Evolutionary conservation across 2,888 invertebrate species (phyloP).

Genomic region (Eupithecia vulgata): DNA sequence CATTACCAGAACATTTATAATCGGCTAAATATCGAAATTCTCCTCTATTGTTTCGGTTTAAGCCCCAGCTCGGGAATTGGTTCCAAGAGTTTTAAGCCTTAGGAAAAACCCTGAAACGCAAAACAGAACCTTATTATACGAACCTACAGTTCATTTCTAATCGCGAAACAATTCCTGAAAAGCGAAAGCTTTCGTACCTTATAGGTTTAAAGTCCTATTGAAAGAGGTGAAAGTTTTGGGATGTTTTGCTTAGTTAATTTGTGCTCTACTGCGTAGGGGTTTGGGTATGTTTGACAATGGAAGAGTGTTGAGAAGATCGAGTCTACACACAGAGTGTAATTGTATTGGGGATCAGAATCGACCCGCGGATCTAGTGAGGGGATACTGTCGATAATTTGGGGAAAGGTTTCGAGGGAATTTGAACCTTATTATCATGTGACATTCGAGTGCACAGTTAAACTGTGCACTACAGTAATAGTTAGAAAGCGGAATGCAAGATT

Average conservation of each 20-base stretch:
- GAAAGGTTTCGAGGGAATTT: slow-evolving; percentile 50
- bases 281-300: slow-evolving; percentile 53
- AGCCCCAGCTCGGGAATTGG: slow-evolving; percentile 77
- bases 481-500: neutral
- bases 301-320: slow-evolving; percentile 77
- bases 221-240: slow-evolving; percentile 83
- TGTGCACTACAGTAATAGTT: neutral
- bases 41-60: slow-evolving; percentile 80
- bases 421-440: slow-evolving; percentile 43
- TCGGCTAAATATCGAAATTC: slow-evolving; percentile 83
- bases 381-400: slow-evolving; percentile 53
- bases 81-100: slow-evolving; percentile 82
- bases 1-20: slow-evolving; percentile 79
- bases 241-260: slow-evolving; percentile 49
- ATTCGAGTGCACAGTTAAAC: neutral
- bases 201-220: slow-evolving; percentile 83
- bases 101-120: slow-evolving; percentile 62
- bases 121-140: slow-evolving; percentile 56
- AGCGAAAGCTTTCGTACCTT: slow-evolving; percentile 83
- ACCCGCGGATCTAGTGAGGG: slow-evolving; percentile 63
- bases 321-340: slow-evolving; percentile 80
- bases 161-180: slow-evolving; percentile 78
- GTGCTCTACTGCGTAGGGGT: slow-evolving; percentile 48
- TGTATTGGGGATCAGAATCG: slow-evolving; percentile 80
- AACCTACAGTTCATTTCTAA: slow-evolving; percentile 57